A percentile compares a stretch with the other conserved stretches of the same genome.
Conservation (phyloP, 2,888 invertebrate species). For the Ormyrus labotus region DNA sequence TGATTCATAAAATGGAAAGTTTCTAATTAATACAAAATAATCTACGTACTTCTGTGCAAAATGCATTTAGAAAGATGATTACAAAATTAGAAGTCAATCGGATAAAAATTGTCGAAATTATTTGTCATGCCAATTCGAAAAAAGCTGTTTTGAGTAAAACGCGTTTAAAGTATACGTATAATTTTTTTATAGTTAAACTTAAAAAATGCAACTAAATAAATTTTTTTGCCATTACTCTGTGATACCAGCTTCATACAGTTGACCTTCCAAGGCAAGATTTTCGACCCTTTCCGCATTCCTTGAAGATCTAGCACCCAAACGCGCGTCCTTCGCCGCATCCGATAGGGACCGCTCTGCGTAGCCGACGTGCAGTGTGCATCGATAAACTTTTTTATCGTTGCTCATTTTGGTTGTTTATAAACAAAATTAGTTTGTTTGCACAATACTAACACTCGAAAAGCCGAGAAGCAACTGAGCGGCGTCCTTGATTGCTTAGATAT, state of each 20-base stretch:
- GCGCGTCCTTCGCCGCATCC: no score
- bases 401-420: no score
- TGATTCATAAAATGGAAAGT: slow-evolving; percentile 10
- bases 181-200: neutral
- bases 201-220: slow-evolving; percentile 2
- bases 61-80: slow-evolving; percentile 1
- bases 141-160: slow-evolving; percentile 11
- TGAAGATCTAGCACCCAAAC: no score
- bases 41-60: neutral
- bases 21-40: neutral
- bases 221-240: neutral
- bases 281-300: no score
- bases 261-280: no score
- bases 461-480: no score
- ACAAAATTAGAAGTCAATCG: neutral
- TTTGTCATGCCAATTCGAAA: slow-evolving; percentile 11
- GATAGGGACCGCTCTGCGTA: no score
- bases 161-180: neutral
- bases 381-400: no score
- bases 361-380: no score
- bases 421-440: no score
- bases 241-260: neutral
- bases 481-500: no score
- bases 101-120: slow-evolving; percentile 5
- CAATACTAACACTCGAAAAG: no score